Conservation (phyloP, 2,113 vertebrate genomes). For the Saccopteryx bilineata region DNA sequence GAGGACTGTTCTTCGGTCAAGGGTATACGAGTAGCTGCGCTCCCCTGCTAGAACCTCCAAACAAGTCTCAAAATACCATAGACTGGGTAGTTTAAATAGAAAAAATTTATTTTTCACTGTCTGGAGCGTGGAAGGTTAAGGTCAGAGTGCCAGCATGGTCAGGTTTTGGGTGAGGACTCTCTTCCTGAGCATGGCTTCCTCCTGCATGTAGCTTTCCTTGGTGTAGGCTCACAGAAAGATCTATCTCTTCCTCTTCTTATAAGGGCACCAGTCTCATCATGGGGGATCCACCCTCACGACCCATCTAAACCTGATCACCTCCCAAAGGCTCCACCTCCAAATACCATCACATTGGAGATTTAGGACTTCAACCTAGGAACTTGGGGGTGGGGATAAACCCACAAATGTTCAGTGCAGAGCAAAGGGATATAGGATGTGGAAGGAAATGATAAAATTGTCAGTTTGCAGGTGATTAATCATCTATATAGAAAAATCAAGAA, state of each 20-base stretch:
- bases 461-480: background rate
- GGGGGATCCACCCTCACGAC: background rate
- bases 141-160: background rate
- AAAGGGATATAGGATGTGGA: background rate
- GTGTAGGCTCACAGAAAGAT: background rate
- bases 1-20: too few species aligned
- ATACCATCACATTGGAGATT: background rate
- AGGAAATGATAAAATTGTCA: background rate
- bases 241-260: background rate
- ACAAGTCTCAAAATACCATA: background rate
- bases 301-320: background rate
- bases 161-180: background rate
- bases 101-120: background rate
- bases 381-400: background rate
- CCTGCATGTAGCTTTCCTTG: background rate
- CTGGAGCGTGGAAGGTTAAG: background rate
- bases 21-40: too few species aligned
- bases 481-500: background rate
- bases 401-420: background rate
- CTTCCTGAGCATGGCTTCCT: background rate
- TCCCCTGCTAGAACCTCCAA: too few species aligned
- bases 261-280: background rate
- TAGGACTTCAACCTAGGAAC: background rate
- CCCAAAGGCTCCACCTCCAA: background rate
- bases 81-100: background rate